Evolutionary conservation across 2,113 vertebrate genomes (phyloP).

Genomic region (Xenotilapia longispinis): DNA sequence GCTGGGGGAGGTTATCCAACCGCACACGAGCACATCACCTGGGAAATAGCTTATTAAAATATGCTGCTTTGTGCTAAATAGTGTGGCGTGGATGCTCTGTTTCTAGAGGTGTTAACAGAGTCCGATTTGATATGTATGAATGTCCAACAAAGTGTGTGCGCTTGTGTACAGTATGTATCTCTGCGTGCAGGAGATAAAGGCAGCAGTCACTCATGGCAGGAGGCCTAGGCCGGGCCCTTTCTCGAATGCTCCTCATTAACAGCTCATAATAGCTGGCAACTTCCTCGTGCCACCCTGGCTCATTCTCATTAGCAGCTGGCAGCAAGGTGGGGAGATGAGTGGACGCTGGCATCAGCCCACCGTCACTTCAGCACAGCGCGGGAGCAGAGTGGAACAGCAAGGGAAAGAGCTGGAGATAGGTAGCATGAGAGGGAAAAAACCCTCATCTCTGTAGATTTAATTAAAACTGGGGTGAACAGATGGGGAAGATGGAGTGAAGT

Average conservation of each 20-base stretch:
- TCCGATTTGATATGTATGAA: constrained; percentile 1
- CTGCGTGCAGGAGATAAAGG: constrained; percentile 27
- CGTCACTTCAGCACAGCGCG: constrained; percentile 73
- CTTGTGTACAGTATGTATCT: neutral
- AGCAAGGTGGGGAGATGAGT: constrained; percentile 80
- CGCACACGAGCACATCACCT: constrained; percentile 6
- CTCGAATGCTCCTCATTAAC: constrained; percentile 87
- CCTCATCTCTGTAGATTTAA: constrained; percentile 96
- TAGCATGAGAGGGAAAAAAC: constrained; percentile 63
- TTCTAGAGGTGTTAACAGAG: neutral
- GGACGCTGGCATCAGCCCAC: constrained; percentile 81
- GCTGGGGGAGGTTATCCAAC: constrained; percentile 78
- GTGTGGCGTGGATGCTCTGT: neutral
- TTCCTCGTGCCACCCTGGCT: constrained; percentile 62
- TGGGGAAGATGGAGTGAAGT: constrained; percentile 89
- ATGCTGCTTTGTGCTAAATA: constrained; percentile 65
- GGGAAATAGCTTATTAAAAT: constrained; percentile 32
- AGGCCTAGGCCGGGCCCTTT: constrained; percentile 72
- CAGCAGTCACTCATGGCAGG: constrained; percentile 34
- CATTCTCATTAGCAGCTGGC: constrained; percentile 92
- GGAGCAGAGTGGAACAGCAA: constrained; percentile 55
- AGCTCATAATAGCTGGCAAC: constrained; percentile 85
- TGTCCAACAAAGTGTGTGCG: neutral
- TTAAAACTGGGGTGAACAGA: constrained; percentile 97
- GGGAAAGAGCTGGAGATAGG: constrained; percentile 58